Percentiles rank a stretch among this genome's conserved stretches.
Evolutionary conservation across 2,797 vertebrate species (phyloP).

Genomic region (Trichosurus vulpecula): DNA sequence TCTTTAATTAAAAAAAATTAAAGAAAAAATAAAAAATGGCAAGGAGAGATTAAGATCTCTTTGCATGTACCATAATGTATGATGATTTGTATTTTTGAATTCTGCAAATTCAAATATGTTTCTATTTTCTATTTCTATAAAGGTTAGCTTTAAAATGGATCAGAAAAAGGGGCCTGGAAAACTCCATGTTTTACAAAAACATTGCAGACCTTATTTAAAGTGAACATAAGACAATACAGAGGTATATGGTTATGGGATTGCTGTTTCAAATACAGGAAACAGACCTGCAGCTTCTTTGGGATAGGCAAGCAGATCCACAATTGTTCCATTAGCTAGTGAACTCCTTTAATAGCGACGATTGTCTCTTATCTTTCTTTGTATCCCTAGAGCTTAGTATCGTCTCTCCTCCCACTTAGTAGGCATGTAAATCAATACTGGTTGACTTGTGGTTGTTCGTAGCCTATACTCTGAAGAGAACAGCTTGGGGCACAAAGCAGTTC

Average conservation of each 20-base stretch:
- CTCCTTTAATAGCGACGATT: background rate
- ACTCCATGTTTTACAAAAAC: background rate
- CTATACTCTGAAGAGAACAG: background rate
- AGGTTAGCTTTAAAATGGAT: background rate
- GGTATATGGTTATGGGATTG: background rate
- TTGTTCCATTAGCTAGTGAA: background rate
- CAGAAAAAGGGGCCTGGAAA: background rate
- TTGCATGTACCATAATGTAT: slow-evolving; percentile 1
- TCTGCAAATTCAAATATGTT: slow-evolving; percentile 26
- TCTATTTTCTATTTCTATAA: slow-evolving; percentile 18
- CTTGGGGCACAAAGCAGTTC: background rate
- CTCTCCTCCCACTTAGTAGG: background rate
- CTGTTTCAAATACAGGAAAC: background rate
- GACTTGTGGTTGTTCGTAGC: background rate
- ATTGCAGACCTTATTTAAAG: background rate
- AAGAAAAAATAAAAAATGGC: slow-evolving; percentile 19
- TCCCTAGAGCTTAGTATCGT: background rate
- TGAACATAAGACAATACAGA: background rate
- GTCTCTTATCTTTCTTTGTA: background rate
- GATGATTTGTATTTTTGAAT: slow-evolving; percentile 16
- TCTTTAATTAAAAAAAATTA: slow-evolving; percentile 37
- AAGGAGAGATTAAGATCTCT: slow-evolving; percentile 16
- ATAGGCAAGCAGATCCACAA: background rate
- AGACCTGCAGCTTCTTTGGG: background rate
- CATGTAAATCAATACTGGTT: background rate